These are phyloP conservation scores for Lasioglossum calceatum DNA, from an alignment of 2,888 invertebrate species.

Conservation along the genomic window DNA sequence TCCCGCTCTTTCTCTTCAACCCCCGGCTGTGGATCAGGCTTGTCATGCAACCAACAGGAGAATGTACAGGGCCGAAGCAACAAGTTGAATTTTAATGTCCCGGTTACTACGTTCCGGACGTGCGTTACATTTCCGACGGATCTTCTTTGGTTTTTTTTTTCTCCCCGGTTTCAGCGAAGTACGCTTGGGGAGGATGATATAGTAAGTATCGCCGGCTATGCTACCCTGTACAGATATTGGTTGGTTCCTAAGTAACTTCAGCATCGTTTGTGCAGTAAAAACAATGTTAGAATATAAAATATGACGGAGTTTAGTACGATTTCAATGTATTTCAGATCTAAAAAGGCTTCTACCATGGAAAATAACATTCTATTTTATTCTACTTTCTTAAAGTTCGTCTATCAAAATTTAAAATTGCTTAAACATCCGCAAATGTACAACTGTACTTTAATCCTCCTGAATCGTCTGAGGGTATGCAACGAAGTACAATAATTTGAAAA, in stretches of 20 bases:
- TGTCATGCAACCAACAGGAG: conserved; percentile 25
- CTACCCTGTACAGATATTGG: not conserved
- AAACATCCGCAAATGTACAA: too few species aligned
- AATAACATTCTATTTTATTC: too few species aligned
- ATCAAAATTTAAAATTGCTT: too few species aligned
- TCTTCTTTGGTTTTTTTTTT: not conserved
- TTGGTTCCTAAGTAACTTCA: not conserved
- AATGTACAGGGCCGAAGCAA: conserved; percentile 42
- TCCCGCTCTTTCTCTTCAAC: not conserved
- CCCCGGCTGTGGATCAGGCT: conserved; percentile 12
- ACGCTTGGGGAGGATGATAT: not conserved
- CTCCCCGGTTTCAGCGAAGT: not conserved
- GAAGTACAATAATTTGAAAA: too few species aligned
- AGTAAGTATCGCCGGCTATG: not conserved
- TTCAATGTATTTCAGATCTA: too few species aligned
- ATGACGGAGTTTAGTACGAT: too few species aligned
- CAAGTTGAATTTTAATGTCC: conserved; percentile 58
- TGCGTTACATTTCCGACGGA: conserved; percentile 24
- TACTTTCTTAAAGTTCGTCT: too few species aligned
- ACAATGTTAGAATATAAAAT: too few species aligned
- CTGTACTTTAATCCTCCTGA: too few species aligned
- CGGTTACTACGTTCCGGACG: conserved; percentile 12
- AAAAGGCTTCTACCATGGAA: too few species aligned
- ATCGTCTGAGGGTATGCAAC: too few species aligned
- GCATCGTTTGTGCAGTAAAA: too few species aligned